These are phyloP conservation scores for Lepus timidus DNA, from an alignment of 2,113 vertebrate genomes.

Conservation along the genomic window DNA sequence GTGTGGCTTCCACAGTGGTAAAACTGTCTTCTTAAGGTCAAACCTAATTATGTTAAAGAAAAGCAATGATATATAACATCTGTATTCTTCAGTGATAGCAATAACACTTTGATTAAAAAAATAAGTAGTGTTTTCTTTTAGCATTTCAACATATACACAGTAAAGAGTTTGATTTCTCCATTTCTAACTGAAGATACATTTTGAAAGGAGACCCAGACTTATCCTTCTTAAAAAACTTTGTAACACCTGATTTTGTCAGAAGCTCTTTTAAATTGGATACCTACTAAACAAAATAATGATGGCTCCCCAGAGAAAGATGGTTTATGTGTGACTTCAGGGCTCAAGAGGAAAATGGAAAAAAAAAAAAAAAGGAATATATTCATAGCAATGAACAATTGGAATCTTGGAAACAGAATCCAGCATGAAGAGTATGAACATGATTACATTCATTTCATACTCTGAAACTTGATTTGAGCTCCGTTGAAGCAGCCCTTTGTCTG, in stretches of 20 bases:
- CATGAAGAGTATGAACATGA: conserved; percentile 43
- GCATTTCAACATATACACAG: not conserved
- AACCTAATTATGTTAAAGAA: not conserved
- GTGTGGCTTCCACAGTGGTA: too few species aligned
- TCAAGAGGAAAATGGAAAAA: conserved; percentile 25
- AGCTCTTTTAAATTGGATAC: conserved; percentile 32
- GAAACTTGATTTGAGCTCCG: conserved; percentile 54
- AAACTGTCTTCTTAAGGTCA: not conserved
- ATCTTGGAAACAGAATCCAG: conserved; percentile 17
- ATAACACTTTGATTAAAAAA: not conserved
- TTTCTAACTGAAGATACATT: not conserved
- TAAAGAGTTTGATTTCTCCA: not conserved
- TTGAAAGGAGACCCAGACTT: conserved; percentile 25
- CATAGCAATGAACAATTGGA: not conserved
- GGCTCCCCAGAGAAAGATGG: not conserved
- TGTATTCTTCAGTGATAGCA: not conserved
- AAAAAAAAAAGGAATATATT: not conserved
- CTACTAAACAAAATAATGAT: not conserved
- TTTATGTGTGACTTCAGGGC: conserved; percentile 45
- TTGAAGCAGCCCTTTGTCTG: conserved; percentile 53
- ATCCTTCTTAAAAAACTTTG: not conserved
- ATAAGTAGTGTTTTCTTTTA: not conserved
- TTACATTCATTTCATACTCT: conserved; percentile 58
- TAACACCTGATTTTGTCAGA: not conserved
- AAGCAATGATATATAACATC: not conserved